Base-by-base conservation (phyloP, 2,888 invertebrate genomes). In the Cephus pulcher region DNA sequence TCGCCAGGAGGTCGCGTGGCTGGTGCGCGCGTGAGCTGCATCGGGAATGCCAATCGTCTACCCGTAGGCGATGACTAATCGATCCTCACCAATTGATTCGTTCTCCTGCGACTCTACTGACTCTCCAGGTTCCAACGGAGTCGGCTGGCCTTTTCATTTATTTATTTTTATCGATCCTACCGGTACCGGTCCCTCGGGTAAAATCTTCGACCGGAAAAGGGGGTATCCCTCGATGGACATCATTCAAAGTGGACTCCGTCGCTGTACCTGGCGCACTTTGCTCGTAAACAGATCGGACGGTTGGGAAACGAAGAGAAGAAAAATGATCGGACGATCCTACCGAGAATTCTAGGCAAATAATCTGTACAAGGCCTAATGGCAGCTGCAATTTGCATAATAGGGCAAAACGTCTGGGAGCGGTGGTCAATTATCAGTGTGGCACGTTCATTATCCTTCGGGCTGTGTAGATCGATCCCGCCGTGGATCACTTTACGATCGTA, bases 21-120 rank as follows among this genome's bases (percentile, higher is more conserved):
- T 15, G 40, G 15, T 15, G 15, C 15, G 40, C 6, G 40, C 40
- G 40, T 40, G 40, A 40, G 40, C 40, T 40, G 40, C 40, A 40
- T 40, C 4, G 4, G 4, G 15, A 40, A 40, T 40, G 15, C 15
- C 69, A 69, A 23, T 68, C 32, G 86, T 89, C 89, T 86, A 92
- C 92, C 92, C 92, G 88, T 92, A 92, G 74, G 89, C 89, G 74
- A 92, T 90, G 75, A 90, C 88, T 73, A 89, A 90, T 81, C 91
- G 91, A 80, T 92, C 92, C 92, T 92, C 92, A 84, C 88, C 85
- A 79, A 82, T 88, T 40, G 40, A 40, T 40, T 40, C 40, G 40
- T 40, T 40, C 40, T 56, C 56, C 15, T 1, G 15, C 15, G 56
- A 56, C 56, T 56, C 56, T 56, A 56, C 56, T 56, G 56, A 56